Base-by-base conservation (phyloP, 2,888 invertebrate species). In the Orchesellides sinensis region DNA sequence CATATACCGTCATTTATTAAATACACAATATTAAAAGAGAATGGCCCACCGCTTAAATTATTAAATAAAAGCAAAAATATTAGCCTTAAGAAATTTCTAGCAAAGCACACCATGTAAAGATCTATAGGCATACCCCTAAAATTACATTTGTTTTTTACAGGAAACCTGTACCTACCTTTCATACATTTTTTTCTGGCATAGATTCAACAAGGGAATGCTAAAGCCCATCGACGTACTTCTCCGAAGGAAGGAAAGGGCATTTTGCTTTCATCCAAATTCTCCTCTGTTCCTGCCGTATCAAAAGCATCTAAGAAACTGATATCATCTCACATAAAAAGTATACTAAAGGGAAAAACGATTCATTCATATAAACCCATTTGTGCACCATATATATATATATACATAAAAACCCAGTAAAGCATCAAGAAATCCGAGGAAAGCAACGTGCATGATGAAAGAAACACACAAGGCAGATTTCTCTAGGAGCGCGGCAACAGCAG, bases 41-140 rank as follows among this genome's bases (percentile, higher is more conserved):
- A n/a, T n/a, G n/a, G n/a, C n/a, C n/a, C n/a, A n/a, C n/a, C 23
- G 25, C 54, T 63, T 75, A 66, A 75, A 75, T 75, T 75, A 75
- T 75, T 75, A 56, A 75, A 66, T 40, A 27, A 52, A 6, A 35
- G 5, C 21, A 21, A 40, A n/a, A 65, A 45, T 19, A n/a, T n/a
- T 17, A n/a, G 14, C 49, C 54, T 47, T 49, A 47, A 47, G 75
- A 56, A 66, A 75, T 75, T 75, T 75, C 66, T 21, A 61, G 65
- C 66, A 66, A 56, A 66, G 74, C 52, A 25, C n/a, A n/a, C n/a
- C n/a, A n/a, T n/a, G n/a, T n/a, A n/a, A n/a, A n/a, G n/a, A n/a
- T 45, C 59, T 56, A 25, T 40, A 54, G 17, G 2, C 14, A 23
- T 40, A 21, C 32, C 32, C 49, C 2, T 49, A 49, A 49, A 27